Conservation (phyloP, 2,888 invertebrate genomes). For the Fabriciana adippe region DNA sequence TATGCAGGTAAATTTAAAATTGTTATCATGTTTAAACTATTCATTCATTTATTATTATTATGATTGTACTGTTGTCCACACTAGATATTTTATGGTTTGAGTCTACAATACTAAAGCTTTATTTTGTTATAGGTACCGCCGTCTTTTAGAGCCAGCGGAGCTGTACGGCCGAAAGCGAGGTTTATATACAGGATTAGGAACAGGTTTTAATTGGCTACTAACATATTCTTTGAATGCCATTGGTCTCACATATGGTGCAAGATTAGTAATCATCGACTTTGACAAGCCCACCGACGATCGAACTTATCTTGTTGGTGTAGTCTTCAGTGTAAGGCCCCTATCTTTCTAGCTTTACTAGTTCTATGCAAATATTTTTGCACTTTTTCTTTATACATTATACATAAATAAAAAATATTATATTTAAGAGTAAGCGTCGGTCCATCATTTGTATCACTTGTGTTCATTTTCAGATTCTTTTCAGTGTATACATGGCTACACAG, state of each 20-base stretch:
- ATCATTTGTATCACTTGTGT: background rate
- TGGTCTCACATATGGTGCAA: slow-evolving; percentile 89
- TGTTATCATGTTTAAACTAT: no score
- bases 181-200: slow-evolving; percentile 86
- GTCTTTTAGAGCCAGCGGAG: slow-evolving; percentile 84
- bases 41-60: no score
- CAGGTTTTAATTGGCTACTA: slow-evolving; percentile 88
- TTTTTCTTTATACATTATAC: background rate
- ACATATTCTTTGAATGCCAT: slow-evolving; percentile 88
- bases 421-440: background rate
- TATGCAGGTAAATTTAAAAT: no score
- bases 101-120: no score
- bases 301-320: slow-evolving; percentile 85
- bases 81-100: no score
- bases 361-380: background rate
- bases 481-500: slow-evolving; percentile 89
- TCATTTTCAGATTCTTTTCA: slow-evolving; percentile 84
- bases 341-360: background rate
- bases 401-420: background rate
- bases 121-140: slow-evolving; percentile 66
- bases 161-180: slow-evolving; percentile 84
- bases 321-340: slow-evolving; percentile 84
- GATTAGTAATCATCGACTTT: slow-evolving; percentile 85
- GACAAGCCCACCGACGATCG: slow-evolving; percentile 79
- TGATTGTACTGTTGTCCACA: no score